Evolutionary conservation across 2,888 invertebrate genomes (phyloP), one percentile per base, ranked within the genome.

Genomic region (Hipparchia semele): DNA sequence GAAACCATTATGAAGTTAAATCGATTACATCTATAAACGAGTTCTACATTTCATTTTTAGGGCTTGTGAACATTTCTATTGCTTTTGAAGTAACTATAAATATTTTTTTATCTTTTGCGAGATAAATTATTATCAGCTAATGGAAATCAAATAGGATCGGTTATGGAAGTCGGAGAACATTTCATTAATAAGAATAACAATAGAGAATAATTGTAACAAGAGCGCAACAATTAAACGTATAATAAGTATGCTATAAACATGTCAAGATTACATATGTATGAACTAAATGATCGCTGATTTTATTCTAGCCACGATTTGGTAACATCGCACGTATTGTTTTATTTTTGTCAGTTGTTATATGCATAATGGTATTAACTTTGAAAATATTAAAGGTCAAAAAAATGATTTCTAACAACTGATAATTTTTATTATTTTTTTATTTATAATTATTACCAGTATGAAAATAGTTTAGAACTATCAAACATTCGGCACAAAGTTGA

Each of bases 281-380:
- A 80, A 83, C 77, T 78, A 75, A 71, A 78, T 78, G 77, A 80
- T 80, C 80, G 78, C 77, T 73, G 79, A 84, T 69, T 61, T 61
- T 61, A 69, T 84, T 83, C 89, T 81, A 80, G 87, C 89, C 92
- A 90, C 89, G 90, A 88, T 85, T 84, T 81, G 79, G 79, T 80
- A 84, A 84, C 84, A 84, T 79, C 79, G 82, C 87, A 86, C 86
- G 88, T 86, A 82, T 79, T 75, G 79, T 81, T 81, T 82, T 82
- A 82, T 83, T 79, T 79, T 75, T 76, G 78, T 78, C 75, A 76
- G 64, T 72, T 71, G 72, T 77, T 68, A 70, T 68, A 70, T 74
- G 71, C 73, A 75, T 60, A 39, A 6, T 10, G 23, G 10, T 60
- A 23, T 12, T 12, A 58, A 58, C 13, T 58, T 8, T 58, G 13